Evolutionary conservation across 2,888 invertebrate genomes (phyloP).

Genomic region (Epinotia nisella): DNA sequence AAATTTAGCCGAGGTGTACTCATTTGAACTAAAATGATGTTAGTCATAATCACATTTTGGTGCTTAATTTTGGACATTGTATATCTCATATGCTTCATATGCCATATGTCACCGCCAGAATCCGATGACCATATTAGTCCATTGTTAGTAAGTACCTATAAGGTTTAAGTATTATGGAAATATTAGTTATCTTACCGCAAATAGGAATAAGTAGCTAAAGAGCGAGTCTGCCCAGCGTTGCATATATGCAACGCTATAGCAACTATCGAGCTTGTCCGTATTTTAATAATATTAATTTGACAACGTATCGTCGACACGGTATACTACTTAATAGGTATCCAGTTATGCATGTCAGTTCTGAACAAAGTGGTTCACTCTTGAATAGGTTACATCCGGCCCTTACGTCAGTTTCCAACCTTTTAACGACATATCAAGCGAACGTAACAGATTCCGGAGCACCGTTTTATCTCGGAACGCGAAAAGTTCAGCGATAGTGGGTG

Average conservation of each 20-base stretch:
- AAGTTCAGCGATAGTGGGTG: slow-evolving; percentile 29
- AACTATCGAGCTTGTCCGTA: background rate
- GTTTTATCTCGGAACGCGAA: slow-evolving; percentile 46
- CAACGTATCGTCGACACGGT: background rate
- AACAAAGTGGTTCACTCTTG: slow-evolving; percentile 1
- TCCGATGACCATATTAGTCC: too few species aligned
- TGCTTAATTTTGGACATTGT: too few species aligned
- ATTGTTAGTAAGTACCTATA: too few species aligned
- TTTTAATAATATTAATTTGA: background rate
- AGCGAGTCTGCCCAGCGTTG: background rate
- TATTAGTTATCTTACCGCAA: background rate
- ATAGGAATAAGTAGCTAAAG: background rate
- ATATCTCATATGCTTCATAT: too few species aligned
- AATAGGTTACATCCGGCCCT: slow-evolving; percentile 1
- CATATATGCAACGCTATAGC: too few species aligned
- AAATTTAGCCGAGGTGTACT: background rate
- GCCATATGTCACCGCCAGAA: too few species aligned
- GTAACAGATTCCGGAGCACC: slow-evolving; percentile 42
- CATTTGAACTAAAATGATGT: too few species aligned
- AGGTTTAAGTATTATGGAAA: background rate
- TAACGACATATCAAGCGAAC: slow-evolving; percentile 34
- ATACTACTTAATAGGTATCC: background rate
- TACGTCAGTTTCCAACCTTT: slow-evolving; percentile 22
- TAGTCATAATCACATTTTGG: too few species aligned
- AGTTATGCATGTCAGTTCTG: background rate